Evolutionary conservation across 2,888 invertebrate species (phyloP).

Genomic region (Vanessa cardui): DNA sequence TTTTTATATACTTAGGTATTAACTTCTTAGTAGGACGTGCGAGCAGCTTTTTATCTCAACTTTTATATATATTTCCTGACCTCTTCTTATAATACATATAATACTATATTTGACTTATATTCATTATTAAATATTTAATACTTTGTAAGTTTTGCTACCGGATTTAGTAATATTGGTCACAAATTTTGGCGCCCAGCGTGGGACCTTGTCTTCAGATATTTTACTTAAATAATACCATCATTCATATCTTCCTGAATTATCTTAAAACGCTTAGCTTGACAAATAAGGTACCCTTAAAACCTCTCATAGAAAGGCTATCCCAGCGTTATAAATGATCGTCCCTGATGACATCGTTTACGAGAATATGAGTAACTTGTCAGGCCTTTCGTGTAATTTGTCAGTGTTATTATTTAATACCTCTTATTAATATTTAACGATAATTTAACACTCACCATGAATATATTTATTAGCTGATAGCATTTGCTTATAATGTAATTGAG

Average conservation of each 20-base stretch:
- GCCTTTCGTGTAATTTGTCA: constrained; percentile 39
- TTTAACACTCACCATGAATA: background rate
- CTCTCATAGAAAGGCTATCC: constrained; percentile 30
- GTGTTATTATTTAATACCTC: constrained; percentile 29
- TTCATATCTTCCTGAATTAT: constrained; percentile 15
- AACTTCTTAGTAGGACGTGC: too few species aligned
- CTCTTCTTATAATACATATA: too few species aligned
- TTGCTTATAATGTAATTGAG: too few species aligned
- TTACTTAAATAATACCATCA: background rate
- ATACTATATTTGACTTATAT: background rate
- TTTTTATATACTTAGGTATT: constrained; percentile 2
- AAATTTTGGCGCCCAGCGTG: background rate
- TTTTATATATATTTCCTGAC: background rate
- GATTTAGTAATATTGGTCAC: background rate
- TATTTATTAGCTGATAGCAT: too few species aligned
- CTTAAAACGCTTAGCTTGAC: constrained; percentile 23
- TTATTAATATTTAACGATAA: constrained; percentile 3
- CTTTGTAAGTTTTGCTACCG: background rate
- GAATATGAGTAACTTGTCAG: constrained; percentile 42
- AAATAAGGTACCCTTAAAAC: constrained; percentile 19
- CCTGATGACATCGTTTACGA: constrained; percentile 42
- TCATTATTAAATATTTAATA: background rate
- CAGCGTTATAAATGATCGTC: constrained; percentile 41
- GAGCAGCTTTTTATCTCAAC: background rate
- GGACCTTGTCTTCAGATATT: background rate